A percentile compares a stretch with the other conserved stretches of the same genome.
Evolutionary conservation across 2,797 vertebrate genomes (phyloP).

Genomic region (Poliocrania exsul): DNA sequence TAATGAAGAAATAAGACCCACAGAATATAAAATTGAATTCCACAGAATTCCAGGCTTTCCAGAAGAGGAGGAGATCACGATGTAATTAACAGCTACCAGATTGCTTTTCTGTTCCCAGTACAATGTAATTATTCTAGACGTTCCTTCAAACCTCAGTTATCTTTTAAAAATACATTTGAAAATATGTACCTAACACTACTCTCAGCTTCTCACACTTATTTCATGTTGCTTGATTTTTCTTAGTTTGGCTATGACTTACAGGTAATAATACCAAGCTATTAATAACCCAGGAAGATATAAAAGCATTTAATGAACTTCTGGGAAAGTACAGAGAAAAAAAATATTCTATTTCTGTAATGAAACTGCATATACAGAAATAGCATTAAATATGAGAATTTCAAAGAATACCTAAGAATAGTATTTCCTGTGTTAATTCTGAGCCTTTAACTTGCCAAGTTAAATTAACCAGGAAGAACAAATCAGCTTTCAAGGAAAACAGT

Average conservation of each 20-base stretch:
- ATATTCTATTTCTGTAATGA: not conserved
- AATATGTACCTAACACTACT: not conserved
- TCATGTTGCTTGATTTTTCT: not conserved
- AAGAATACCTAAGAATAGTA: not conserved
- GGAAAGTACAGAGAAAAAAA: not conserved
- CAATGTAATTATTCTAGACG: not conserved
- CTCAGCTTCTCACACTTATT: not conserved
- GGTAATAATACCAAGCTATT: not conserved
- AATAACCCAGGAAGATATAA: not conserved
- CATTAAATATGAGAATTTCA: not conserved
- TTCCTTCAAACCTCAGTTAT: not conserved
- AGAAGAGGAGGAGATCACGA: fast-evolving
- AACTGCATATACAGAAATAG: not conserved
- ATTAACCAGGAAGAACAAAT: not conserved
- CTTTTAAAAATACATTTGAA: not conserved
- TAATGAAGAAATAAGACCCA: not conserved
- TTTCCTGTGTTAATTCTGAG: not conserved
- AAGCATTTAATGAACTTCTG: not conserved
- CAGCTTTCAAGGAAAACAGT: not conserved
- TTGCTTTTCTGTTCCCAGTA: not conserved
- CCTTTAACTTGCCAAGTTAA: not conserved
- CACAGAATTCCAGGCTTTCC: not conserved
- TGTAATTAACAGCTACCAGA: not conserved
- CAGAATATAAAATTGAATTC: not conserved
- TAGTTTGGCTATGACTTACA: not conserved